Evolutionary conservation across 2,113 vertebrate species (phyloP), one percentile per base, ranked within the genome.

Genomic region (Tauraco erythrolophus): DNA sequence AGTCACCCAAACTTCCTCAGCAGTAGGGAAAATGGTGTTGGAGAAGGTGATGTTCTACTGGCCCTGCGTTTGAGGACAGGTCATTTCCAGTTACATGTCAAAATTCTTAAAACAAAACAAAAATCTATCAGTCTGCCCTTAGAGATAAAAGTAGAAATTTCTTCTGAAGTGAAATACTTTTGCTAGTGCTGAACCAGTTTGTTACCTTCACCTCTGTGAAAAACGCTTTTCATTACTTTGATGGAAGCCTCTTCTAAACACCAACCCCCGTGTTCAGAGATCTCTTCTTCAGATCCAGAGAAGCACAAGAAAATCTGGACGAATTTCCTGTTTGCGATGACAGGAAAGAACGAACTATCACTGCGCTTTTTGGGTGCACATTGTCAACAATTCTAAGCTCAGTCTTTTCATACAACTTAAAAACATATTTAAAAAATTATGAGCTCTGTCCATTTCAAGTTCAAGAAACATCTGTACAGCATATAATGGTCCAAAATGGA

Each of bases 371-470:
- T 35, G 31, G 62, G 46, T 19, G 8, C 15, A 3, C 11, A 13
- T 0, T 31, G 51, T 61, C 11, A 28, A 80, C 71, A 57, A 15
- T 56, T 80, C 71, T 41, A 43, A 84, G 80, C 41, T 89, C 33
- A 39, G 31, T 8, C 53, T 91, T 79, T 41, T 57, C 91, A 87
- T 0, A 37, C 11, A 80, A 30, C 33, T 50, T 43, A 60, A 15
- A 87, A 95, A 95, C 18, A 58, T 60, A 51, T 28, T 72, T 2
- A 82, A 94, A 95, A 84, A 95, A 91, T 72, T 11, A 89, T 79
- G 77, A 95, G 70, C 54, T 89, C 33, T 91, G 57, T 70, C 72
- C 65, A 23, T 69, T 89, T 92, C 62, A 56, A 94, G 50, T 23
- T 27, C 1, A 2, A 78, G 69, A 74, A 96, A 92, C 54, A 92